Evolutionary conservation across 2,113 vertebrate species (phyloP).

Genomic region (Takifugu flavidus): DNA sequence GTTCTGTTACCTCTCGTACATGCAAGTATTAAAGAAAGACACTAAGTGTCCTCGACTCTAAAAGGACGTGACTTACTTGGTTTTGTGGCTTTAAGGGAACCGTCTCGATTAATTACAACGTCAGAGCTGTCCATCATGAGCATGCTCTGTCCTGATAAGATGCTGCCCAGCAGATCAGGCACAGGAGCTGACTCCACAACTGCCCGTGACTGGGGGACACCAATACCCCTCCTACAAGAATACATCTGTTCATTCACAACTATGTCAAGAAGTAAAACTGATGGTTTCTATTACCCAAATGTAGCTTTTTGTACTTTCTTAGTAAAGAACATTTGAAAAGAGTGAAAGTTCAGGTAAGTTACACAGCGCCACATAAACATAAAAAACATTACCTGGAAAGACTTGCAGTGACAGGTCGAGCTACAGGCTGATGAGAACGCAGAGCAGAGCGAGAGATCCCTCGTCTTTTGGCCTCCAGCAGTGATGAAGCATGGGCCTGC

Average conservation of each 20-base stretch:
- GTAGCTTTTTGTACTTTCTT: too few species aligned
- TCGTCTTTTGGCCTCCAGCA: slow-evolving; percentile 83
- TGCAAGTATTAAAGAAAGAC: not conserved
- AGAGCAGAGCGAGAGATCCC: slow-evolving; percentile 89
- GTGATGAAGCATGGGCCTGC: slow-evolving; percentile 68
- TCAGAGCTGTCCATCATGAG: slow-evolving; percentile 90
- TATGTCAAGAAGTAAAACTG: too few species aligned
- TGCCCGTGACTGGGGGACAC: slow-evolving; percentile 43
- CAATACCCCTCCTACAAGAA: slow-evolving; percentile 52
- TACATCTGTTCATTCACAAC: slow-evolving; percentile 2
- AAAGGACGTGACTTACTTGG: slow-evolving; percentile 66
- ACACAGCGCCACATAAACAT: too few species aligned
- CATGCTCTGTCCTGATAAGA: slow-evolving; percentile 89
- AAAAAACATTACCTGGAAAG: slow-evolving; percentile 78
- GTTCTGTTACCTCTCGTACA: not conserved
- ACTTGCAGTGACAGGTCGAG: slow-evolving; percentile 83
- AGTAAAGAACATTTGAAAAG: too few species aligned
- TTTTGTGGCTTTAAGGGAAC: slow-evolving; percentile 83
- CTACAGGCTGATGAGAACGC: slow-evolving; percentile 92
- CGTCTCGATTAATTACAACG: slow-evolving; percentile 90
- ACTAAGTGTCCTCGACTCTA: not conserved
- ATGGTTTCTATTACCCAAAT: too few species aligned
- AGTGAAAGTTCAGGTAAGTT: too few species aligned
- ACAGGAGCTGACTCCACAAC: slow-evolving; percentile 79
- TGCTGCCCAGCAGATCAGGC: slow-evolving; percentile 91